phyloP scores from a whole-genome alignment of 2,113 vertebrate genomes.

The Grus americana region DNA sequence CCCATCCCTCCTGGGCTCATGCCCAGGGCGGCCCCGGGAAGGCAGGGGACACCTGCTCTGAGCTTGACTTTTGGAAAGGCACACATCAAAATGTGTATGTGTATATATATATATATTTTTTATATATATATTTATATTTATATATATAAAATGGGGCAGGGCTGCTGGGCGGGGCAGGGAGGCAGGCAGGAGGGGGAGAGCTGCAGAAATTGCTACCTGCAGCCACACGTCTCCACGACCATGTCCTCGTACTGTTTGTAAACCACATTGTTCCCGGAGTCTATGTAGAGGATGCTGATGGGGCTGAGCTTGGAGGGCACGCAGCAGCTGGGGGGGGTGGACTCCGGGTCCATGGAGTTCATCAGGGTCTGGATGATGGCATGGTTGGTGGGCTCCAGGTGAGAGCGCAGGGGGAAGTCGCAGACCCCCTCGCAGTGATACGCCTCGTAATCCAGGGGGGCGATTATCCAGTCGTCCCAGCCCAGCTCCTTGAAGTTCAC shows the following conservation, averaged over 20 bases:
- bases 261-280: constrained; percentile 88
- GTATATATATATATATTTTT: neutral
- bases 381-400: constrained; percentile 89
- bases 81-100: constrained; percentile 9
- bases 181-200: neutral
- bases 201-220: constrained; percentile 83
- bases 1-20: neutral
- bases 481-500: constrained; percentile 90
- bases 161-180: neutral
- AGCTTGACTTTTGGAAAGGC: constrained; percentile 19
- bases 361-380: constrained; percentile 91
- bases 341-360: constrained; percentile 89
- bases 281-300: constrained; percentile 90
- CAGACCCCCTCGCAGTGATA: constrained; percentile 88
- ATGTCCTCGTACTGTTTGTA: constrained; percentile 93
- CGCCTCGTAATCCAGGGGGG: constrained; percentile 87
- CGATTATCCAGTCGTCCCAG: constrained; percentile 93
- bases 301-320: constrained; percentile 88
- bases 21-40: neutral
- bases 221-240: constrained; percentile 89
- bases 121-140: constrained; percentile 18
- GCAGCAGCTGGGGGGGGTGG: constrained; percentile 87
- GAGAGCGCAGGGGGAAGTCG: constrained; percentile 87
- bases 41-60: neutral
- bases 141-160: neutral